Evolutionary conservation across 2,888 invertebrate species (phyloP), one percentile per base, ranked within the genome.

Genomic region (Andrena bucephala): DNA sequence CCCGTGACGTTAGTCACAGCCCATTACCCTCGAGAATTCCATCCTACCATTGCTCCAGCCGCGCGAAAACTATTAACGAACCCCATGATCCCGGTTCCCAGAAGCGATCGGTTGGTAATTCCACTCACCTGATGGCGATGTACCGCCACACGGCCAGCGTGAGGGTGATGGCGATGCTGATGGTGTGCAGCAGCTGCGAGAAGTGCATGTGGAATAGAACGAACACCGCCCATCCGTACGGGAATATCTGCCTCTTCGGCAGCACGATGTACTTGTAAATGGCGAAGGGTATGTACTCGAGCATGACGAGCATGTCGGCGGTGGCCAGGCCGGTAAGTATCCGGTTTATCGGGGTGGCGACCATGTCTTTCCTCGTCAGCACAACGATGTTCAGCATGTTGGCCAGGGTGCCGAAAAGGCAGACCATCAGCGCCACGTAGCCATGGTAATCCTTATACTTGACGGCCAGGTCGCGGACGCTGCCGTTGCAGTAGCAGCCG

Each of bases 361-460:
- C 96, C 95, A 98, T 95, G 92, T 97, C 97, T 81, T 97, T 96
- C 69, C 97, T 95, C 13, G 98, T 97, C 84, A 99, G 95, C 0
- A 98, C 98, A 2, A 97, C 96, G 79, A 98, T 97, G 94, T 98
- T 99, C 88, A 98, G 94, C 10, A 97, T 95, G 92, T 98, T 99
- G 16, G 98, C 97, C 71, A 98, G 95, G 20, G 97, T 97, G 16
- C 98, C 98, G 92, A 98, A 97, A 85, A 97, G 94, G 92, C 98
- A 98, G 13, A 98, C 97, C 88, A 97, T 94, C 16, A 98, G 95
- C 70, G 98, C 97, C 84, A 97, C 95, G 93, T 97, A 98, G 80
- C 98, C 98, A 93, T 99, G 98, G 81, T 96, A 95, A 68, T 96
- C 94, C 83, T 96, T 95, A 93, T 98, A 98, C 0, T 95, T 95